Evolutionary conservation across 2,888 invertebrate genomes (phyloP), one percentile per base, ranked within the genome.

Genomic region (Apotomis betuletana): DNA sequence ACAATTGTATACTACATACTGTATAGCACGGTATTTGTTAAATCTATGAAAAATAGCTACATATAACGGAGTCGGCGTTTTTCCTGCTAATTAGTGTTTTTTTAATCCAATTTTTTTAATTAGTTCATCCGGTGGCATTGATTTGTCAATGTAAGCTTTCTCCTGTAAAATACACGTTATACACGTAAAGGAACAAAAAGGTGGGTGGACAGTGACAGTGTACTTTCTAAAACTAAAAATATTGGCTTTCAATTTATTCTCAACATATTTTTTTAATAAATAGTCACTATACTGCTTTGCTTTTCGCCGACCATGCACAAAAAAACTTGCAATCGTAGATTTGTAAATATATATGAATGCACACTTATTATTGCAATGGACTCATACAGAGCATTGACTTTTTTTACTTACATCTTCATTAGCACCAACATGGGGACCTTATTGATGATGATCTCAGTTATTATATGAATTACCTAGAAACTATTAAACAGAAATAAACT

Each of bases 181-280:
- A 46, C 8, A 52, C 13, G 12, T 3, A 54, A 12, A 9, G 44
- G 9, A 0, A 46, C 46, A 57, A n/a, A 65, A 27, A 46, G 54
- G 65, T 65, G 46, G 65, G 65, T 57, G 65, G 55, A 65, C 57
- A 57, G 3, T 57, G 65, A 46, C 46, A 46, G 12, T 65, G 9
- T 44, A 27, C 15, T 52, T 41, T 44, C 15, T 13, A 55, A 15
- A n/a, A 10, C 49, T 49, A 49, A 49, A 49, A 49, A 12, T 46
- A 46, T 3, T 49, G 9, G 3, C 41, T 41, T 41, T 49, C 0
- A 49, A 9, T 49, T 10, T 10, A 1, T 9, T 49, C 49, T 10
- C 5, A 41, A 41, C 41, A 6, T 41, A 6, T 41, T 41, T 41
- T 41, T 41, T 41, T 41, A 6, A 6, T 6, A 41, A 41, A 6